These are phyloP conservation scores for Andrena cerasifolii DNA, from an alignment of 1,140 invertebrate species.

Conservation along the genomic window DNA sequence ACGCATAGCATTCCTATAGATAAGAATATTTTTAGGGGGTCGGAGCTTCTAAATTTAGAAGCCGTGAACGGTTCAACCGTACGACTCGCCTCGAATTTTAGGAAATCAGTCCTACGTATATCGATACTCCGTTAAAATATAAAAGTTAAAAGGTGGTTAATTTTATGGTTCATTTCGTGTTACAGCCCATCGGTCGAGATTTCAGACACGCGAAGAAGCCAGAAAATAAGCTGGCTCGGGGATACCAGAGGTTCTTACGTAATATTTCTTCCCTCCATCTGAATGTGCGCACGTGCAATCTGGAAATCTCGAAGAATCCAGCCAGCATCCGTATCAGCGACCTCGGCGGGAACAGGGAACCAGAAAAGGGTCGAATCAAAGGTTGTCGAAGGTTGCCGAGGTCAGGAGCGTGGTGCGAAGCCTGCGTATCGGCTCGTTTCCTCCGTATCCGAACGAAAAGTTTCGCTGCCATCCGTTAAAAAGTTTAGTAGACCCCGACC, in stretches of 20 bases:
- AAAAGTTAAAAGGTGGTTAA: neutral
- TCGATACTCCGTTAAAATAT: conserved; percentile 34
- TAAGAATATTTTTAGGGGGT: conserved; percentile 42
- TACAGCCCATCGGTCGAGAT: neutral
- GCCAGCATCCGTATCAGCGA: neutral
- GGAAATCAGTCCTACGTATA: conserved; percentile 25
- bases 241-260: conserved; percentile 7
- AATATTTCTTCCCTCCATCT: neutral
- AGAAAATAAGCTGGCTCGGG: neutral
- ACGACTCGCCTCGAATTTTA: conserved; percentile 26
- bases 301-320: neutral
- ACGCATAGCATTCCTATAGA: conserved; percentile 1
- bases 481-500: conserved; percentile 12
- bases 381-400: conserved; percentile 36
- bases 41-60: conserved; percentile 32
- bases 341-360: neutral
- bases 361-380: conserved; percentile 19
- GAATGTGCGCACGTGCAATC: neutral
- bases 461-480: neutral
- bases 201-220: neutral
- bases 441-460: conserved; percentile 6
- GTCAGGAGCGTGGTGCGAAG: conserved; percentile 21
- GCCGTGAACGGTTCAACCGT: neutral
- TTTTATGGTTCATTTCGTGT: conserved; percentile 14
- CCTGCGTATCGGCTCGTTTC: conserved; percentile 2